Conservation (phyloP, 1,140 invertebrate species). For the Caligus rogercresseyi region DNA sequence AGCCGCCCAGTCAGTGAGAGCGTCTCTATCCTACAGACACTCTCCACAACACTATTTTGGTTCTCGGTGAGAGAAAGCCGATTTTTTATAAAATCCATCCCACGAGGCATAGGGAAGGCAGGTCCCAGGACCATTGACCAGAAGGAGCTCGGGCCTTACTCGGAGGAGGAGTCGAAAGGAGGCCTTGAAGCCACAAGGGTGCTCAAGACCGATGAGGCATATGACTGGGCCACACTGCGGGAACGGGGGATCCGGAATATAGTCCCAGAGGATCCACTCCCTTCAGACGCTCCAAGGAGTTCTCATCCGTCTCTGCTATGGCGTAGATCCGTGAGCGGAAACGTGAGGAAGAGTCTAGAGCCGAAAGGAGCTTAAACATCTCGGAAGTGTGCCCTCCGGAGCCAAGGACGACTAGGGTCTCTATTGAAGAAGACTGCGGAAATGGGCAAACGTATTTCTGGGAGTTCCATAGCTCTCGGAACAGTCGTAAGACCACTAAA, state of each 20-base stretch:
- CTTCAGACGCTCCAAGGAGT: not conserved
- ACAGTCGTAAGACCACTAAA: not conserved
- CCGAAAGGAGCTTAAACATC: not conserved
- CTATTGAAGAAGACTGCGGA: not conserved
- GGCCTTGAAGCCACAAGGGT: not conserved
- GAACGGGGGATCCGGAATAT: not conserved
- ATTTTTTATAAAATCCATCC: not conserved
- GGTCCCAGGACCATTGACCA: not conserved
- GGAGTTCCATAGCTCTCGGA: not conserved
- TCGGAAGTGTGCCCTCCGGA: slow-evolving; percentile 2
- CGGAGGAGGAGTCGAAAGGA: not conserved
- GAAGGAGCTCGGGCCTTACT: not conserved
- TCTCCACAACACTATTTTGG: not conserved
- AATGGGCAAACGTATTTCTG: not conserved
- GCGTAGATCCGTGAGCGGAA: not conserved
- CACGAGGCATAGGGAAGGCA: not conserved
- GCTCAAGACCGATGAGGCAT: not conserved
- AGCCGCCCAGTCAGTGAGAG: not conserved
- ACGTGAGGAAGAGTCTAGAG: not conserved
- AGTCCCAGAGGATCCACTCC: not conserved
- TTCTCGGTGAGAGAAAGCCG: not conserved
- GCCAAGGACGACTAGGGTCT: not conserved
- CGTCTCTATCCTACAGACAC: not conserved
- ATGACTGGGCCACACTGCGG: not conserved
- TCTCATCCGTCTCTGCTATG: not conserved